phyloP scores from a whole-genome alignment of 2,888 invertebrate species.

The Phalera bucephala region DNA sequence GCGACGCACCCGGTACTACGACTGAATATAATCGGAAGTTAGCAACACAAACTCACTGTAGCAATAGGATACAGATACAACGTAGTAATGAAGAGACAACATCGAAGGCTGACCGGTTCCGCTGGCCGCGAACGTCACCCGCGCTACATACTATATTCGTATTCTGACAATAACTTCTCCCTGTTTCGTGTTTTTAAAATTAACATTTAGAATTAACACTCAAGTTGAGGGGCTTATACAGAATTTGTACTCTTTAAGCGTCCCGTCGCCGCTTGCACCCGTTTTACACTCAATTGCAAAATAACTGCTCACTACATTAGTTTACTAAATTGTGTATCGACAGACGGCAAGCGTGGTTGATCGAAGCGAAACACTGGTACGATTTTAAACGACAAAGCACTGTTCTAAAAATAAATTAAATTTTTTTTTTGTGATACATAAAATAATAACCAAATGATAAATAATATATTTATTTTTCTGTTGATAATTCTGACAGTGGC shows the following conservation, averaged over 20 bases:
- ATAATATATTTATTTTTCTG: slow-evolving; percentile 43
- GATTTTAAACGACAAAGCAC: slow-evolving; percentile 45
- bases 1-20: slow-evolving; percentile 29
- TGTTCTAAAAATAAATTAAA: slow-evolving; percentile 52
- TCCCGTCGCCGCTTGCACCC: slow-evolving; percentile 67
- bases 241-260: slow-evolving; percentile 88
- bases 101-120: slow-evolving; percentile 69
- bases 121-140: slow-evolving; percentile 57
- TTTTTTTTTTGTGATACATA: slow-evolving; percentile 58
- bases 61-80: slow-evolving; percentile 70
- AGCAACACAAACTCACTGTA: slow-evolving; percentile 74
- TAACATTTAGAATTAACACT: slow-evolving; percentile 61
- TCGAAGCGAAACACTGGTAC: slow-evolving; percentile 69
- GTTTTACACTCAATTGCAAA: slow-evolving; percentile 32
- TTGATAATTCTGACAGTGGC: slow-evolving; percentile 45
- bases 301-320: slow-evolving; percentile 1
- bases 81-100: slow-evolving; percentile 73
- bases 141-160: slow-evolving; percentile 52
- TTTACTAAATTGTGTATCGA: not conserved
- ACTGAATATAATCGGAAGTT: slow-evolving; percentile 55
- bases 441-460: slow-evolving; percentile 61
- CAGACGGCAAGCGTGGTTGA: slow-evolving; percentile 36
- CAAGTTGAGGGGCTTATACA: slow-evolving; percentile 84
- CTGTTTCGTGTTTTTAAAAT: slow-evolving; percentile 54
- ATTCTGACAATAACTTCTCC: slow-evolving; percentile 58